These are phyloP conservation scores for Cheilosia pagana DNA, from an alignment of 2,888 invertebrate species.

Conservation along the genomic window DNA sequence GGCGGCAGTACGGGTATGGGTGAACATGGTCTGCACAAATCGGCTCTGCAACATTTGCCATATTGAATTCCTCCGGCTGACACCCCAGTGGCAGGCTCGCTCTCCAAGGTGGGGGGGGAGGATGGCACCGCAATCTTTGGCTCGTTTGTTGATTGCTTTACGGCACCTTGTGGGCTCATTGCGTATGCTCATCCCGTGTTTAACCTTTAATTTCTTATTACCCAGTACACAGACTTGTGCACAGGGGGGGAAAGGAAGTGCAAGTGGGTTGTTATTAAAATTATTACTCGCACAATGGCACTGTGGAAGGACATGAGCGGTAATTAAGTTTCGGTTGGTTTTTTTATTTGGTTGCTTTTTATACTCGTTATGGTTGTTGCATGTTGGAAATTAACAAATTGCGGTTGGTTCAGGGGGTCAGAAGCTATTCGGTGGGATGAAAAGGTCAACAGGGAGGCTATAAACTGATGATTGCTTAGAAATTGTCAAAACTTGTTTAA, in stretches of 20 bases:
- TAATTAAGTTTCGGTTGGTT: constrained; percentile 42
- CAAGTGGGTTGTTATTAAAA: constrained; percentile 55
- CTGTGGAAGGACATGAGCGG: constrained; percentile 7
- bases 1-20: constrained; percentile 6
- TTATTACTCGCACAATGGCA: constrained; percentile 35
- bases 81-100: not conserved
- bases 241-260: constrained; percentile 1
- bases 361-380: constrained; percentile 19
- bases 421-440: constrained; percentile 2
- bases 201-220: constrained; percentile 78
- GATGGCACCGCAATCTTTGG: constrained; percentile 77
- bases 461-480: not conserved
- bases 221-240: constrained; percentile 13
- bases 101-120: constrained; percentile 47
- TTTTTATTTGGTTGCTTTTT: not conserved
- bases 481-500: too few relatives aligned
- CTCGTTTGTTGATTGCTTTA: constrained; percentile 81
- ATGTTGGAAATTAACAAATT: constrained; percentile 27
- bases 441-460: not conserved
- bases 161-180: constrained; percentile 80
- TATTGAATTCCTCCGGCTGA: constrained; percentile 48
- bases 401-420: constrained; percentile 13
- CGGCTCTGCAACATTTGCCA: constrained; percentile 32
- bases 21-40: constrained; percentile 27
- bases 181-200: constrained; percentile 78